Evolutionary conservation across 2,888 invertebrate genomes (phyloP), one percentile per base, ranked within the genome.

Genomic region (Dexiosoma caninum): DNA sequence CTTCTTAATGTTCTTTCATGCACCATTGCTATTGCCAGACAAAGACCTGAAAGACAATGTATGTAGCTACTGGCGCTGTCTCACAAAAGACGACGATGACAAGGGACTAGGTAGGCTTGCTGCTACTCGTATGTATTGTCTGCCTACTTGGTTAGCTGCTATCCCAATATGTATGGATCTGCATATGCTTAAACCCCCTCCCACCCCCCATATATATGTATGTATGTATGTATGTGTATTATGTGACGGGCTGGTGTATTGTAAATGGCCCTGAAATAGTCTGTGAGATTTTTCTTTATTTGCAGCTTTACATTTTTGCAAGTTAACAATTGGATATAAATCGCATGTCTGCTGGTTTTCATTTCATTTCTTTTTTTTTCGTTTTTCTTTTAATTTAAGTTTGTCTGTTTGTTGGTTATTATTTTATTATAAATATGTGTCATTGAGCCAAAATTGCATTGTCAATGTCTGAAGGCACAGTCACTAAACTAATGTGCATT

Each of bases 381-480:
- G 35, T 35, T 66, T 32, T 70, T 69, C 57, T 27, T 55, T 53
- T 35, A 42, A 53, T 59, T 70, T 37, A 14, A 37, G 60, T 59
- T 77, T 46, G 19, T 53, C 67, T 69, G 32, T 44, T 74, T 35
- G 14, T 64, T 70, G 37, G 32, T 62, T 78, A 44, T 60, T 59
- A 32, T 64, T 59, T 70, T 14, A 51, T 71, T 72, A 62, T 62
- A 69, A 79, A 81, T 80, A 75, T 82, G 82, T 83, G 83, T 83
- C 83, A 83, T 83, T 83, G 82, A 82, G 79, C 70, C 79, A 81
- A 81, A 60, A 74, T n/a, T 66, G 60, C 72, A 76, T 55, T 69
- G 70, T 60, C 75, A 75, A 70, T 78, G 78, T 62, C 71, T 79
- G 16, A n/a, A 70, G 60, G 78, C 74, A 75, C 60, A 81, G 81